Conservation (phyloP, 2,797 vertebrate genomes). For the Spinus olivaceus region DNA sequence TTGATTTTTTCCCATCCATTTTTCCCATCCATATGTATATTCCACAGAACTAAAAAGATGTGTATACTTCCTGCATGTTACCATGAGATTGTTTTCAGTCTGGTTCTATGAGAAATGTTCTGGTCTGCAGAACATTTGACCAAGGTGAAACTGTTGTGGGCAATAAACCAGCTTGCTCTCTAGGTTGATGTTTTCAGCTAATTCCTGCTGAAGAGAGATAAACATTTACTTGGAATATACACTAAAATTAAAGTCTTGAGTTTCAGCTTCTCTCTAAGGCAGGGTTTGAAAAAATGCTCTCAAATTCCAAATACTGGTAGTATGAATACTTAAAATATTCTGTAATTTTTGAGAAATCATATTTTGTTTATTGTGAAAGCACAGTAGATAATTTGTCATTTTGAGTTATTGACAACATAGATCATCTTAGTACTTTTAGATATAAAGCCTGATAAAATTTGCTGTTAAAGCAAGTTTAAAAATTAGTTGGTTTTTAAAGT, state of each 20-base stretch:
- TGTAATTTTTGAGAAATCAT: neutral
- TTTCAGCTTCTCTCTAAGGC: neutral
- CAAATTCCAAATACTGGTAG: neutral
- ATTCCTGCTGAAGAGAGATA: neutral
- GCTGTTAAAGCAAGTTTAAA: neutral
- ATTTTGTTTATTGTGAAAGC: neutral
- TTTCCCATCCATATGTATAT: neutral
- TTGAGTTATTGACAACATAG: neutral
- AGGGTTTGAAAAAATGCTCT: neutral
- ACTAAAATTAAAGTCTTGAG: neutral
- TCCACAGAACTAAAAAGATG: neutral
- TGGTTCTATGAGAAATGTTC: neutral
- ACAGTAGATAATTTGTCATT: neutral
- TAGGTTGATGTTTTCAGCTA: neutral
- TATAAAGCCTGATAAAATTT: neutral
- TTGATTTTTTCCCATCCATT: neutral
- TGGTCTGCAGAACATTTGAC: neutral
- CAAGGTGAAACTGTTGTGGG: neutral
- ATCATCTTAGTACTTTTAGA: neutral
- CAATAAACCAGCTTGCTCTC: neutral
- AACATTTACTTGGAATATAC: neutral
- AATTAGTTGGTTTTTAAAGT: neutral
- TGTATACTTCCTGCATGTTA: neutral
- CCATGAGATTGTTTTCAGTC: neutral
- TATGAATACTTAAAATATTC: neutral